phyloP scores from a whole-genome alignment of 2,113 vertebrate genomes.

The Coregonus clupeaformis region DNA sequence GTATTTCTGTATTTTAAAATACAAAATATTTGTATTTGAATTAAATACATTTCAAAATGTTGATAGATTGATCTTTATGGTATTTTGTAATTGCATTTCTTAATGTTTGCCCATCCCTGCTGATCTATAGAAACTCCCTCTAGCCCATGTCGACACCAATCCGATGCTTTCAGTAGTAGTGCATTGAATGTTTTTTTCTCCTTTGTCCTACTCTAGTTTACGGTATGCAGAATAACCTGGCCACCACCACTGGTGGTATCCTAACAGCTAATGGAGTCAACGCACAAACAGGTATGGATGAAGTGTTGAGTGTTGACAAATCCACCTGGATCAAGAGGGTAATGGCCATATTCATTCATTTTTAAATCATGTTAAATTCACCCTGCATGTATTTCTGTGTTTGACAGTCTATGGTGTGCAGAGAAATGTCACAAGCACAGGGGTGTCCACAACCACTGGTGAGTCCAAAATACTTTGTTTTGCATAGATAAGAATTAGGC shows the following conservation, averaged over 20 bases:
- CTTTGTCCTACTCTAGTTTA: conserved; percentile 66
- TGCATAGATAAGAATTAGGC: neutral
- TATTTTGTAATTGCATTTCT: too few species aligned
- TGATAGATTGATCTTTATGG: too few species aligned
- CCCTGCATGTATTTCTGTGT: neutral
- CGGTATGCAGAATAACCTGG: conserved; percentile 84
- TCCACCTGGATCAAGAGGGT: neutral
- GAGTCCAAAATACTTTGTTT: conserved; percentile 7
- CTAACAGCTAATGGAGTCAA: conserved; percentile 60
- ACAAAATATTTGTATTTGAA: too few species aligned
- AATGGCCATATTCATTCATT: neutral
- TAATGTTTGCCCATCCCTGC: too few species aligned
- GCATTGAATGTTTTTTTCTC: neutral
- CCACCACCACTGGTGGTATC: conserved; percentile 41
- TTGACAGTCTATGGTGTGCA: conserved; percentile 81
- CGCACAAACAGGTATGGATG: conserved; percentile 50
- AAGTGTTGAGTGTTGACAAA: neutral
- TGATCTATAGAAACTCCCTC: too few species aligned
- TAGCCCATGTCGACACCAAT: too few species aligned
- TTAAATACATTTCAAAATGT: too few species aligned
- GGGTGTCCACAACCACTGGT: conserved; percentile 72
- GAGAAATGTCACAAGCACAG: conserved; percentile 78
- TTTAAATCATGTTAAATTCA: neutral
- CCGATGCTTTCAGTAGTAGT: too few species aligned
- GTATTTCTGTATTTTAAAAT: too few species aligned